A percentile compares a stretch with the other conserved stretches of the same genome.
phyloP scores from a whole-genome alignment of 2,797 vertebrate species.

The Momotus momota region DNA sequence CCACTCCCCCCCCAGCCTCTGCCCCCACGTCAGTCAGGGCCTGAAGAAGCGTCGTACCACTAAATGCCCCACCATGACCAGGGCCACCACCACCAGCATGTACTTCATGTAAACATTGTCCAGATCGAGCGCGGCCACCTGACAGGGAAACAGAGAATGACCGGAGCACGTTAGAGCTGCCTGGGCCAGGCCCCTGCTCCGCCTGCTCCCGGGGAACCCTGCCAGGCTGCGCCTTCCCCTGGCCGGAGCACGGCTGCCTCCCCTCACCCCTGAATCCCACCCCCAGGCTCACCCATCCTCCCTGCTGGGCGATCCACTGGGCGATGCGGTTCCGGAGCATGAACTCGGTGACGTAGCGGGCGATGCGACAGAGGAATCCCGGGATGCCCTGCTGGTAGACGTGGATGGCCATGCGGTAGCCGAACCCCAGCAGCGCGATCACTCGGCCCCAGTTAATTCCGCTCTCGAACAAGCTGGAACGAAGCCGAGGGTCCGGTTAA shows the following conservation, averaged over 20 bases:
- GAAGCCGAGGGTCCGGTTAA: neutral
- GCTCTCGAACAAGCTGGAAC: slow-evolving; percentile 80
- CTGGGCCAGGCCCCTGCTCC: neutral
- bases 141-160: neutral
- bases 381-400: slow-evolving; percentile 77
- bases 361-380: slow-evolving; percentile 79
- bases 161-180: neutral
- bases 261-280: accelerated
- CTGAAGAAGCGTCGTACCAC: slow-evolving; percentile 77
- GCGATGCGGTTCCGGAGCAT: slow-evolving; percentile 77
- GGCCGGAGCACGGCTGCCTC: neutral
- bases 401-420: slow-evolving; percentile 83
- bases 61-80: slow-evolving; percentile 74
- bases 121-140: slow-evolving; percentile 76
- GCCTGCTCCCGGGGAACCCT: neutral
- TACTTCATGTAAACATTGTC: slow-evolving; percentile 73
- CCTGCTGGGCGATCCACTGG: slow-evolving; percentile 82
- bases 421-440: slow-evolving; percentile 81
- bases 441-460: slow-evolving; percentile 86
- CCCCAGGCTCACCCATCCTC: slow-evolving; percentile 83
- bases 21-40: slow-evolving; percentile 51
- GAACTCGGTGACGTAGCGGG: slow-evolving; percentile 67
- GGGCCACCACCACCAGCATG: slow-evolving; percentile 52
- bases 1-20: neutral
- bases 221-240: neutral